Base-by-base conservation (phyloP, 2,797 vertebrate genomes). In the Cyprinodon diabolis region DNA sequence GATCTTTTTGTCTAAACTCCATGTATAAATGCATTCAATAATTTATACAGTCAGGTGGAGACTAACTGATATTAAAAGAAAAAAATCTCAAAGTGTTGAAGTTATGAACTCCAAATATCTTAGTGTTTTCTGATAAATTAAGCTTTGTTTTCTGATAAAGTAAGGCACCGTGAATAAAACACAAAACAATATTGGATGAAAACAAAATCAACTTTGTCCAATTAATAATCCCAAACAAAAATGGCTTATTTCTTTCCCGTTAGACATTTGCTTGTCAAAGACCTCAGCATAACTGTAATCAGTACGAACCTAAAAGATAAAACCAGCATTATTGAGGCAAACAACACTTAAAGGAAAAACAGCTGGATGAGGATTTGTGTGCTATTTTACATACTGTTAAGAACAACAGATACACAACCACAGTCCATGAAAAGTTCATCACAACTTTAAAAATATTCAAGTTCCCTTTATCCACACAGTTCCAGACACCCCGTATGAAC, bases 151-250 rank as follows among this genome's bases (percentile, higher is more conserved):
- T 79, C 81, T 87, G 81, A 89, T 78, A 86, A 92, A 93, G 83
- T 94, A 95, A 95, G 94, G 94, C 94, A 95, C 93, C 84, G 93
- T 90, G 92, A 95, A 91, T 72, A 86, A 92, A 93, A 88, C 17
- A 65, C 71, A 40, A 21, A 60, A 75, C 21, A 40, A 49, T 13
- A 19, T 17, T 35, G 15, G 55, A 77, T 45, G 70, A 82, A 84
- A 87, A 14, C 48, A 72, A 62, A 77, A 45, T 75, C 78, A 78
- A 86, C 43, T 23, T 71, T 77, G 63, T 76, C 21, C 52, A 71
- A 72, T 35, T 54, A 78, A 83, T 23, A 6, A 43, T 45, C 52
- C 60, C 40, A 63, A 9, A 58, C 52, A 68, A 23, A 43, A 30
- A 51, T 54, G 23, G 13, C 25, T 9, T 21, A 55, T 72, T 75